Base-by-base conservation (phyloP, 1,140 invertebrate species). In the Telenomus remus region DNA sequence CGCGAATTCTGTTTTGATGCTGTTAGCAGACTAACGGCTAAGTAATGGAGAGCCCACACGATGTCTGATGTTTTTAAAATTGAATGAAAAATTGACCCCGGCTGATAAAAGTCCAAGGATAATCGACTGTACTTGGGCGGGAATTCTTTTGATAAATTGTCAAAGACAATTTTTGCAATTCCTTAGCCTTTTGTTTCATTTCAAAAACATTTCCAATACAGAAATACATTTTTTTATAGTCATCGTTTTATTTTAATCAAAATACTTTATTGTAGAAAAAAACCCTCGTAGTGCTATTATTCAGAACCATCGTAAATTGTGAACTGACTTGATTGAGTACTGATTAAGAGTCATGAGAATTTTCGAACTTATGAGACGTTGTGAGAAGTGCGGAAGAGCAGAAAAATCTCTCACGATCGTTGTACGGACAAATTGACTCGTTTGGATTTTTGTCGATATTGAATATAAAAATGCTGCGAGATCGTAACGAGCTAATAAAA, bases 401-500 rank as follows among this genome's bases (percentile, higher is more conserved):
- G 47, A 42, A 27, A 42, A 19, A 43, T 42, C n/a, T 14, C 8
- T 14, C 35, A 8, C 37, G 39, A 50, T 42, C 55, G 42, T 43
- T 6, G 43, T 54, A 54, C 14, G 49, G 14, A 50, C 51, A 51
- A 69, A 75, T 75, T 75, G 44, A 69, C 53, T 75, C 59, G 64
- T 57, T 68, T 69, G 57, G 16, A 69, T 68, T 75, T 75, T 75
- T 75, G 34, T 33, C 14, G 12, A 12, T 34, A 48, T 35, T 57
- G 59, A n/a, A 59, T 64, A 49, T 59, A 75, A 68, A 75, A 75
- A 54, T 75, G 51, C 43, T 46, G 34, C 27, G 44, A 13, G 54
- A 5, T 12, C n/a, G 34, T 75, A 75, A 75, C 49, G 64, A 75
- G 13, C 47, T 16, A 54, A 75, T 75, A 68, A 75, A 75, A 75